These are phyloP conservation scores for Orgyia antiqua DNA, from an alignment of 2,888 invertebrate genomes.

Conservation along the genomic window DNA sequence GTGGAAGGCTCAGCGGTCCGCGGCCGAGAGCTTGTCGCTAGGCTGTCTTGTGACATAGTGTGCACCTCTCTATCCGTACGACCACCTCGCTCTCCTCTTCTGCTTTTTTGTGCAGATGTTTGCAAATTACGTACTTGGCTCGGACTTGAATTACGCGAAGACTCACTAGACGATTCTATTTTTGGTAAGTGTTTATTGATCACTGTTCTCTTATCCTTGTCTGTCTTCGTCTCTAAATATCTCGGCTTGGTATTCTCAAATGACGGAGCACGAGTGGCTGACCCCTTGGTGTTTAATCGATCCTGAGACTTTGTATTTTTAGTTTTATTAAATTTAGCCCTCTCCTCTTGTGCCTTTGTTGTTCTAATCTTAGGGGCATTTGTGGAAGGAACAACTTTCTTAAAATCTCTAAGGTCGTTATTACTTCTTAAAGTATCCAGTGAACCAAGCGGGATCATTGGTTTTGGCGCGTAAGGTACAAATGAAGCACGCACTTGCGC, in stretches of 20 bases:
- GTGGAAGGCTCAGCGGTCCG: slow-evolving; percentile 68
- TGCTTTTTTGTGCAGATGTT: slow-evolving; percentile 41
- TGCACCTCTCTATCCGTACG: slow-evolving; percentile 44
- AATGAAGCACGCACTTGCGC: slow-evolving; percentile 56
- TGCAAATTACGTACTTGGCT: slow-evolving; percentile 63
- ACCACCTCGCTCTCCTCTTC: slow-evolving; percentile 42
- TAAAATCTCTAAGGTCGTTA: slow-evolving; percentile 30
- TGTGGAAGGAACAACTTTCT: slow-evolving; percentile 19
- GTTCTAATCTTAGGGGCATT: slow-evolving; percentile 50
- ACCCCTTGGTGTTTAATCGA: slow-evolving; percentile 20
- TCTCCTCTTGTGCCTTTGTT: slow-evolving; percentile 63
- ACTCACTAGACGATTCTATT: slow-evolving; percentile 80
- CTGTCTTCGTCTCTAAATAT: slow-evolving; percentile 78
- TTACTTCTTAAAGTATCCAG: slow-evolving; percentile 28
- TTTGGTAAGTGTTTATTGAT: slow-evolving; percentile 60
- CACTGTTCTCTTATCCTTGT: slow-evolving; percentile 32
- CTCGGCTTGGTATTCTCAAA: slow-evolving; percentile 73
- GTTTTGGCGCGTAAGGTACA: slow-evolving; percentile 51
- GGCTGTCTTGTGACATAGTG: slow-evolving; percentile 69
- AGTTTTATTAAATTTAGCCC: slow-evolving; percentile 55
- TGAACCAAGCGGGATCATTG: slow-evolving; percentile 25
- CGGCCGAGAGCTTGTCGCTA: slow-evolving; percentile 61
- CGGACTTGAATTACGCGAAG: slow-evolving; percentile 84
- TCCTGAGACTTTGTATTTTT: slow-evolving; percentile 45
- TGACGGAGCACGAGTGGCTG: slow-evolving; percentile 13